These are phyloP conservation scores for Graphium colonna DNA, from an alignment of 2,888 invertebrate species.

Conservation along the genomic window DNA sequence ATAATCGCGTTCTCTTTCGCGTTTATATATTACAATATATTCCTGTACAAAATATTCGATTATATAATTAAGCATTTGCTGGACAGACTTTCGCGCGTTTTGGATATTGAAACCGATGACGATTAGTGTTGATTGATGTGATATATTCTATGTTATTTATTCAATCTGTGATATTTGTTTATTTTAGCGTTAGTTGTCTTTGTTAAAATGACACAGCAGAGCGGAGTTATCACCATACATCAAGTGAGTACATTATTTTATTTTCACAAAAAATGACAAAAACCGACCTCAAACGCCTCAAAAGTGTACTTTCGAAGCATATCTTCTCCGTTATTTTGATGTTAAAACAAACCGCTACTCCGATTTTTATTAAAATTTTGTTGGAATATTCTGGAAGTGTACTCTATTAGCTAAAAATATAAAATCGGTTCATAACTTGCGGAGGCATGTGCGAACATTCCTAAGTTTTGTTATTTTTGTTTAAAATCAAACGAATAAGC, in stretches of 20 bases:
- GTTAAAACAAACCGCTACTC: too few relatives aligned
- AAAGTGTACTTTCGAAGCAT: too few relatives aligned
- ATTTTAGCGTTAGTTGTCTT: conserved; percentile 23
- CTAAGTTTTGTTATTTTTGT: too few relatives aligned
- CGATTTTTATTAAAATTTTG: too few relatives aligned
- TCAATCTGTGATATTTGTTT: conserved; percentile 63
- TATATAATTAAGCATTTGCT: conserved; percentile 42
- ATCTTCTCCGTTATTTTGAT: too few relatives aligned
- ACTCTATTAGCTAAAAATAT: too few relatives aligned
- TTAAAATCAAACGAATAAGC: too few relatives aligned
- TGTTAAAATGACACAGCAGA: conserved; percentile 50
- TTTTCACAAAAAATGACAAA: too few relatives aligned
- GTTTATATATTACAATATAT: conserved; percentile 60
- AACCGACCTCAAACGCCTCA: too few relatives aligned
- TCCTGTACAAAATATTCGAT: conserved; percentile 58
- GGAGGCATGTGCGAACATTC: too few relatives aligned
- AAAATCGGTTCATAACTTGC: too few relatives aligned
- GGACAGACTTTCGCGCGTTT: conserved; percentile 37
- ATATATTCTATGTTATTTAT: conserved; percentile 52
- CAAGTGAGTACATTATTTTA: conserved; percentile 66
- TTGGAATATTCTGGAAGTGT: too few relatives aligned
- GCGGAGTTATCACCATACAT: conserved; percentile 63
- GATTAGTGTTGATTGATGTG: conserved; percentile 44
- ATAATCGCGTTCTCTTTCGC: conserved; percentile 59
- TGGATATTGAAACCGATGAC: conserved; percentile 52